Percentiles rank a stretch among this genome's conserved stretches.
phyloP scores from a whole-genome alignment of 2,797 vertebrate genomes.

The Hylomyscus alleni region DNA sequence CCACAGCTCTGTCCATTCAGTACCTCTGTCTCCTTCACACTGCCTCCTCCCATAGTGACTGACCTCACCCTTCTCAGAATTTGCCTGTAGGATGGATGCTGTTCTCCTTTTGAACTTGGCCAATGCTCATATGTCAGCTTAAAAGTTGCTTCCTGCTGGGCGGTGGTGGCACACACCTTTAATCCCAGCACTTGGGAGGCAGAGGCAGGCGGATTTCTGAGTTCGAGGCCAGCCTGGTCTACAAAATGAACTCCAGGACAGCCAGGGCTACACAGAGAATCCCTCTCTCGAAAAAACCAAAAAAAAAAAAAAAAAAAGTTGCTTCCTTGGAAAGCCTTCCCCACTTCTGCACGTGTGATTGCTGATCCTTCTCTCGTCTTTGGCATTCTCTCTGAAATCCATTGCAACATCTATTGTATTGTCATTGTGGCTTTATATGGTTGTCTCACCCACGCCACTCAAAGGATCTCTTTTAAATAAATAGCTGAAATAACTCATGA shows the following conservation, averaged over 20 bases:
- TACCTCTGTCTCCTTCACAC: not conserved
- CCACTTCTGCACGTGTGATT: not conserved
- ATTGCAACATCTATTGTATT: not conserved
- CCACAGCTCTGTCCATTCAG: not conserved
- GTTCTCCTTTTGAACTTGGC: not conserved
- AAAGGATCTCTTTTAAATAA: constrained; percentile 51
- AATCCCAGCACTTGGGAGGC: too few species aligned
- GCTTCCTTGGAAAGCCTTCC: constrained; percentile 15
- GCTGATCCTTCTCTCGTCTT: not conserved
- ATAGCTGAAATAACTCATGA: not conserved
- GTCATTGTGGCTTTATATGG: not conserved
- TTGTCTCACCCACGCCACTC: not conserved
- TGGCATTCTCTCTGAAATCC: not conserved
- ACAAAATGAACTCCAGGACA: too few species aligned
- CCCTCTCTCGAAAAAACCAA: too few species aligned
- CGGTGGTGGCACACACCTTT: too few species aligned
- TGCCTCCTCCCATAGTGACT: not conserved
- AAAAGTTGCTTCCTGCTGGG: not conserved
- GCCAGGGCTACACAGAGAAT: too few species aligned
- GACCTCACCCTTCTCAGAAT: not conserved
- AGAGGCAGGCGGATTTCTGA: too few species aligned
- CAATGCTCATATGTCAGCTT: not conserved
- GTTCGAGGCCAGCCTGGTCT: too few species aligned
- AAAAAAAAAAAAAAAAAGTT: too few species aligned
- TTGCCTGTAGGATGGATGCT: not conserved